Evolutionary conservation across 2,888 invertebrate species (phyloP).

Genomic region (Noctua pronuba): DNA sequence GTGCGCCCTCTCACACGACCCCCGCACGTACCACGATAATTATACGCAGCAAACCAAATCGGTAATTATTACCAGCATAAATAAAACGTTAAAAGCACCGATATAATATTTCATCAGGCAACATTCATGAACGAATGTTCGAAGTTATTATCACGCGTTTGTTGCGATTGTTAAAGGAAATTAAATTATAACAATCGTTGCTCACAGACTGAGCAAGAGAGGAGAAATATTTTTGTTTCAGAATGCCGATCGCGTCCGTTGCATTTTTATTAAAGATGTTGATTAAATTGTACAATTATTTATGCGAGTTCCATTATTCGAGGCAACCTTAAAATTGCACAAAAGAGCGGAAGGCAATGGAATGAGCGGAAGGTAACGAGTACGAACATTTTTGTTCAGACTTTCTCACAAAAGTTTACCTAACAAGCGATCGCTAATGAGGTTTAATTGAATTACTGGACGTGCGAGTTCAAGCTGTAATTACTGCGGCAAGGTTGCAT

Average conservation of each 20-base stretch:
- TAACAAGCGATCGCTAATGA: conserved; percentile 62
- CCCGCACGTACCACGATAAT: conserved; percentile 46
- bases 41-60: conserved; percentile 45
- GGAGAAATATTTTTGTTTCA: conserved; percentile 31
- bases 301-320: conserved; percentile 52
- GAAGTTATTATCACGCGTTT: conserved; percentile 25
- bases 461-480: conserved; percentile 40
- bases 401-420: conserved; percentile 47
- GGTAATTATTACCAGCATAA: conserved; percentile 23
- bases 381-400: conserved; percentile 47
- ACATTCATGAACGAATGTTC: conserved; percentile 17
- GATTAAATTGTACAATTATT: conserved; percentile 58
- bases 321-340: conserved; percentile 56
- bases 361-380: conserved; percentile 48
- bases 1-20: conserved; percentile 63
- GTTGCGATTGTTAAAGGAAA: conserved; percentile 28
- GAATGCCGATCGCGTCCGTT: conserved; percentile 40
- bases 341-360: conserved; percentile 60
- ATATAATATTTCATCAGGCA: conserved; percentile 7
- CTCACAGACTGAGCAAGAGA: conserved; percentile 10
- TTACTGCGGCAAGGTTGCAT: conserved; percentile 47
- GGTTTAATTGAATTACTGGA: conserved; percentile 58
- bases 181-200: conserved; percentile 36
- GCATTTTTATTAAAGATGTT: conserved; percentile 57
- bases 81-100: conserved; percentile 10